Percentiles rank a stretch among this genome's conserved stretches.
Conservation (phyloP, 37 sponge, comb jelly and placozoan genomes). For the Halichondria panicea region DNA sequence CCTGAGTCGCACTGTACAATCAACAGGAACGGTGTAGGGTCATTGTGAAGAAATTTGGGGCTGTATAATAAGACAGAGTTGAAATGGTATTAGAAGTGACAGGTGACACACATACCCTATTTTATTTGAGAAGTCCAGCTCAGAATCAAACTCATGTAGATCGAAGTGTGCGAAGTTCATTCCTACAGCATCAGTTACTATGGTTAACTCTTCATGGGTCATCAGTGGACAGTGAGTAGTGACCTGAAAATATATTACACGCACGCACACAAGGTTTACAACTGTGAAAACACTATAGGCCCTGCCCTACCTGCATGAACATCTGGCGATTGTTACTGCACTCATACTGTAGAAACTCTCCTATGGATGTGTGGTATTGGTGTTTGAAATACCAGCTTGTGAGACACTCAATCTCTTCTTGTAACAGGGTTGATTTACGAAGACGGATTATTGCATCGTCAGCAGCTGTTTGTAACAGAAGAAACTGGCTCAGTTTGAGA, state of each 20-base stretch:
- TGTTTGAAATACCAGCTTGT: constrained; percentile 25
- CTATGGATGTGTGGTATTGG: constrained; percentile 51
- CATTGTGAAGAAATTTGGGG: constrained; percentile 10
- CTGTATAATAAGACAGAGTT: constrained; percentile 9
- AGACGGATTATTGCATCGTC: constrained; percentile 73
- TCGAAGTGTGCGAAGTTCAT: constrained; percentile 24
- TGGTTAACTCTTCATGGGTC: constrained; percentile 42
- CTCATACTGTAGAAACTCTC: constrained; percentile 22
- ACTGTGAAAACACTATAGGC: too few relatives aligned
- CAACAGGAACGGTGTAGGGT: constrained; percentile 20
- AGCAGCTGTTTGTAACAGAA: constrained; percentile 65
- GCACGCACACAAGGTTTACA: too few relatives aligned
- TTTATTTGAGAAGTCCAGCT: constrained; percentile 76
- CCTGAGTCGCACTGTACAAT: constrained; percentile 89
- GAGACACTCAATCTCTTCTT: constrained; percentile 1
- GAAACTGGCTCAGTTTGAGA: constrained; percentile 26
- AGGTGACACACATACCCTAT: constrained; percentile 37
- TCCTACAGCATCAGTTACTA: constrained; percentile 1
- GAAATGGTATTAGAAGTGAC: neutral
- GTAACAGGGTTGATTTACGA: constrained; percentile 5
- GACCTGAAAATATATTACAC: constrained; percentile 54
- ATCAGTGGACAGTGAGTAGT: constrained; percentile 84
- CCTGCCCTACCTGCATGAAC: too few relatives aligned
- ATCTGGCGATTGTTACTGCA: too few relatives aligned
- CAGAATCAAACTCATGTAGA: constrained; percentile 82